phyloP scores from a whole-genome alignment of 1,140 invertebrate genomes.

The Drosophila teissieri region DNA sequence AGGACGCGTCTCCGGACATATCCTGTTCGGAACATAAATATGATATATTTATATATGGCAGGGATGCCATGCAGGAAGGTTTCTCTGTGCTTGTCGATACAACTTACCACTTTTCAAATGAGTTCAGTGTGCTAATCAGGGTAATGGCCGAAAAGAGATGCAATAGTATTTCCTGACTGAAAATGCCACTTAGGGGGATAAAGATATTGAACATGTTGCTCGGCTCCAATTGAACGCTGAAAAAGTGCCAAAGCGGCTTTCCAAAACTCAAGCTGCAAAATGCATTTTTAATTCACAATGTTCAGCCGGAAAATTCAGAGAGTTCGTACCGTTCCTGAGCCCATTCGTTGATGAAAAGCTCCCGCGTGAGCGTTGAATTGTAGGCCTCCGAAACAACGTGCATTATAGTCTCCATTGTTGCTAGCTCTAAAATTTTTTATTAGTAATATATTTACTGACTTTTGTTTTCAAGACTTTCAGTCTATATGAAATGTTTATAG shows the following conservation, averaged over 20 bases:
- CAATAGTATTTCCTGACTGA: conserved; percentile 51
- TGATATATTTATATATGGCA: too few relatives aligned
- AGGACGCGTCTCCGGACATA: conserved; percentile 64
- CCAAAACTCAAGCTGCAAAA: conserved; percentile 33
- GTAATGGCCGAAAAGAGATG: conserved; percentile 48
- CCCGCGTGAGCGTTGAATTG: conserved; percentile 35
- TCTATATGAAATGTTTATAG: conserved; percentile 6
- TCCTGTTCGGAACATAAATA: conserved; percentile 35
- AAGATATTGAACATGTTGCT: conserved; percentile 54
- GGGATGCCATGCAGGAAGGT: too few relatives aligned
- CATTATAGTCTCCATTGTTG: conserved; percentile 19
- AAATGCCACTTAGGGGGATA: conserved; percentile 64
- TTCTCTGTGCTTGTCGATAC: too few relatives aligned
- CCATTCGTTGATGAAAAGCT: conserved; percentile 66
- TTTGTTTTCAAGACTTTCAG: neutral
- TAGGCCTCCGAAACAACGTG: conserved; percentile 37
- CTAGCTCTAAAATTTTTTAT: neutral
- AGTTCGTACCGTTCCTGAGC: conserved; percentile 58
- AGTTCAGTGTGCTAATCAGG: conserved; percentile 57
- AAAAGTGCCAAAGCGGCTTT: conserved; percentile 43
- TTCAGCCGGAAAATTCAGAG: neutral
- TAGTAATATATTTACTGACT: neutral
- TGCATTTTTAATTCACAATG: neutral
- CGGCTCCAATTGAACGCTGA: conserved; percentile 53
- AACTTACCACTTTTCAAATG: conserved; percentile 70